Evolutionary conservation across 2,888 invertebrate species (phyloP).

Genomic region (Xanthorhoe spadicearia): DNA sequence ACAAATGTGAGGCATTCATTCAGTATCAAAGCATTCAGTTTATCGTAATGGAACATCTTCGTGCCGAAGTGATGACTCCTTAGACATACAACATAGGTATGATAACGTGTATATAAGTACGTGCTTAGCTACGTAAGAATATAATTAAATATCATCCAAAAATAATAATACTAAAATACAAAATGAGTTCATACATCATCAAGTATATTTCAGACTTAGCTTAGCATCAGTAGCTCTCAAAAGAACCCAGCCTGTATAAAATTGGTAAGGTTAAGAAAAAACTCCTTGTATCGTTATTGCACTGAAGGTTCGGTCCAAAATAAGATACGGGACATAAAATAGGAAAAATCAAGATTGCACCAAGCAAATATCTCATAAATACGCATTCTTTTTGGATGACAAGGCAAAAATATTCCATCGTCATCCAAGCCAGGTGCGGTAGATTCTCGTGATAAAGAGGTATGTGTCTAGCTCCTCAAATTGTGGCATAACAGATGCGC

Average conservation of each 20-base stretch:
- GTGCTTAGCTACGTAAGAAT: background rate
- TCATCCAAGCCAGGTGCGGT: constrained; percentile 35
- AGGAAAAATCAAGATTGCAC: too few species aligned
- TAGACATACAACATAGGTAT: constrained; percentile 22
- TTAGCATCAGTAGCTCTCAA: too few species aligned
- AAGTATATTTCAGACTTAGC: too few species aligned
- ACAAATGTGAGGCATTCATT: constrained; percentile 38
- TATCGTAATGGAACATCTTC: constrained; percentile 44
- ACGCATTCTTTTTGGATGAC: background rate
- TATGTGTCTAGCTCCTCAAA: constrained; percentile 51
- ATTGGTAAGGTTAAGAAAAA: too few species aligned
- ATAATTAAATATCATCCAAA: too few species aligned
- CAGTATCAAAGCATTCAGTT: constrained; percentile 33
- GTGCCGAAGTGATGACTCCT: constrained; percentile 40
- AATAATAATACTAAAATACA: background rate
- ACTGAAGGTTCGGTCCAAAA: too few species aligned
- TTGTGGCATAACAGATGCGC: constrained; percentile 62
- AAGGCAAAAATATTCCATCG: constrained; percentile 8
- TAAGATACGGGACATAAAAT: too few species aligned
- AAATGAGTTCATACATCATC: too few species aligned
- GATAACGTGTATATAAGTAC: background rate
- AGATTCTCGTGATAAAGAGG: constrained; percentile 44
- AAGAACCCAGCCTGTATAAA: too few species aligned
- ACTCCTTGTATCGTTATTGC: too few species aligned
- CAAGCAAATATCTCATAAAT: too few species aligned